A percentile compares a stretch with the other conserved stretches of the same genome.
Conservation (phyloP, 2,797 vertebrate genomes). For the Leucoraja ocellata region DNA sequence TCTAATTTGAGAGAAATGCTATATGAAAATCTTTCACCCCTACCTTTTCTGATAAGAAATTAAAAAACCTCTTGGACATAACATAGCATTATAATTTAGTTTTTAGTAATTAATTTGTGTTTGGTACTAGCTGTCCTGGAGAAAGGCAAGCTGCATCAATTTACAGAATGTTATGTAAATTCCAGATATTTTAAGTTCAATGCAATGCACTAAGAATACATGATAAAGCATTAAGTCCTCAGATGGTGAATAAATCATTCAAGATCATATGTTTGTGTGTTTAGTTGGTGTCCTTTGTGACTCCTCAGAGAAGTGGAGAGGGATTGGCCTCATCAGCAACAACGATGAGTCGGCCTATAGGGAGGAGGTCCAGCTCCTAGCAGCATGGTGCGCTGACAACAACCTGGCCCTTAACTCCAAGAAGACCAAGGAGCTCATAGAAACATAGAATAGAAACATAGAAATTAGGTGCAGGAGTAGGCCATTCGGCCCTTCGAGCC, state of each 20-base stretch:
- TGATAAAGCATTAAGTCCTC: not conserved
- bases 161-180: not conserved
- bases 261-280: not conserved
- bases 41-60: not conserved
- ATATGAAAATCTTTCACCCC: not conserved
- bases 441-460: too few species aligned
- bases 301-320: not conserved
- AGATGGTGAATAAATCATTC: not conserved
- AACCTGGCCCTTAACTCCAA: too few species aligned
- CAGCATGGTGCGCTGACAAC: too few species aligned
- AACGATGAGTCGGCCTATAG: too few species aligned
- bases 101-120: not conserved
- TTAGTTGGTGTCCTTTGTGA: not conserved
- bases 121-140: not conserved
- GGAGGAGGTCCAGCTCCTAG: too few species aligned
- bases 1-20: not conserved
- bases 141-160: not conserved
- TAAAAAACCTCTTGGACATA: not conserved
- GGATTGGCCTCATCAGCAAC: too few species aligned
- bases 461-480: too few species aligned
- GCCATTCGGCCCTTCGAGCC: too few species aligned
- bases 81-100: not conserved
- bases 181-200: not conserved
- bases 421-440: too few species aligned
- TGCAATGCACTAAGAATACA: not conserved